Conservation (phyloP, 2,888 invertebrate genomes). For the Protodeltote pygarga region DNA sequence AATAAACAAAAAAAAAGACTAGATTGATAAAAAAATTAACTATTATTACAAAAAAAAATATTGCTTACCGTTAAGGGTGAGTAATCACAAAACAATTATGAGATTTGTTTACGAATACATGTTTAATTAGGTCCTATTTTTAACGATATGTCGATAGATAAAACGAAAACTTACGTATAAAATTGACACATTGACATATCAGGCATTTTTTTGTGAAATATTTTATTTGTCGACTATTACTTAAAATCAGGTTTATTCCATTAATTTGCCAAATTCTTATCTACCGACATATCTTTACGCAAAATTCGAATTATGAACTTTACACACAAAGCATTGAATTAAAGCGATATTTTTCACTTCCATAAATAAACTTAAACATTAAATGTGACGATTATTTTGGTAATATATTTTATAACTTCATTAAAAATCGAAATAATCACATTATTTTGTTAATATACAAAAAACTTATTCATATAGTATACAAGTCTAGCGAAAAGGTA, state of each 20-base stretch:
- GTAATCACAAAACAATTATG: constrained; percentile 52
- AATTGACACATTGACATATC: constrained; percentile 37
- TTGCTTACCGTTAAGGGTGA: constrained; percentile 54
- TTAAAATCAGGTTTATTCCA: too few species aligned
- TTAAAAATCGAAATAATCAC: constrained; percentile 49
- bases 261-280: too few species aligned
- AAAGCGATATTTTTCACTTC: constrained; percentile 36
- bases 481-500: constrained; percentile 44
- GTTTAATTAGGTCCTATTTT: constrained; percentile 18
- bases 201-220: too few species aligned
- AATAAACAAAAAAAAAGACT: constrained; percentile 78
- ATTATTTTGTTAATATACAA: constrained; percentile 51
- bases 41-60: constrained; percentile 56
- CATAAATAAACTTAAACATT: constrained; percentile 53
- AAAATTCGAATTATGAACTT: constrained; percentile 31
- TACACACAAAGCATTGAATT: constrained; percentile 44
- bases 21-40: constrained; percentile 78
- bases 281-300: constrained; percentile 29
- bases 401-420: constrained; percentile 48
- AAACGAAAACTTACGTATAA: constrained; percentile 4
- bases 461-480: constrained; percentile 46
- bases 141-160: constrained; percentile 30
- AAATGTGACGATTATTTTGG: constrained; percentile 57
- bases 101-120: constrained; percentile 47
- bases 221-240: too few species aligned